Percentiles rank a stretch among this genome's conserved stretches.
Evolutionary conservation across 2,888 invertebrate genomes (phyloP).

Genomic region (Carcina quercana): DNA sequence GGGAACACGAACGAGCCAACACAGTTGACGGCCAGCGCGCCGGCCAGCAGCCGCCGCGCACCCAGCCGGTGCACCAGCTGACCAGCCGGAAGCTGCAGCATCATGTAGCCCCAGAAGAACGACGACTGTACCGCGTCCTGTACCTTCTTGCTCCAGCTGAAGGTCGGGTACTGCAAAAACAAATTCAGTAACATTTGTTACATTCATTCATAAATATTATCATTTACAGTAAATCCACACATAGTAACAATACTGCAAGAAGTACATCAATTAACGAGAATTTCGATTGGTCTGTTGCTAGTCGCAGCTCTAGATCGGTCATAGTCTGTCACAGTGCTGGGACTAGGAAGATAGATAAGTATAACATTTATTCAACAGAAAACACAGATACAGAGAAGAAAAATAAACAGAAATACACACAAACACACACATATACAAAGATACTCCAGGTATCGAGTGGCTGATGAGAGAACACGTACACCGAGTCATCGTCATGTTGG

Average conservation of each 20-base stretch:
- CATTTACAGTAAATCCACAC: background rate
- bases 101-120: slow-evolving; percentile 79
- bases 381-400: no score
- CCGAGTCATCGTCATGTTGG: no score
- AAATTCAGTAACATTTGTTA: background rate
- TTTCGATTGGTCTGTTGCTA: background rate
- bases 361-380: no score
- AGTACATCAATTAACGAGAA: background rate
- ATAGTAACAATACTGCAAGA: background rate
- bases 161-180: slow-evolving; percentile 47
- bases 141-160: slow-evolving; percentile 70
- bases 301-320: background rate
- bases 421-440: no score
- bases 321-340: background rate
- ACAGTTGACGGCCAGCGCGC: slow-evolving; percentile 75
- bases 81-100: slow-evolving; percentile 82
- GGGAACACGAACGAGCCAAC: slow-evolving; percentile 80
- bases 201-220: background rate
- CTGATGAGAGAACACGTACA: no score
- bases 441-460: no score
- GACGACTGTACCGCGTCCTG: slow-evolving; percentile 68
- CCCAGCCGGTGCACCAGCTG: slow-evolving; percentile 82
- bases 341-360: no score
- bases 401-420: no score
- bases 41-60: slow-evolving; percentile 75